Evolutionary conservation across 1,140 invertebrate genomes (phyloP).

Genomic region (Paracyclopina nana): DNA sequence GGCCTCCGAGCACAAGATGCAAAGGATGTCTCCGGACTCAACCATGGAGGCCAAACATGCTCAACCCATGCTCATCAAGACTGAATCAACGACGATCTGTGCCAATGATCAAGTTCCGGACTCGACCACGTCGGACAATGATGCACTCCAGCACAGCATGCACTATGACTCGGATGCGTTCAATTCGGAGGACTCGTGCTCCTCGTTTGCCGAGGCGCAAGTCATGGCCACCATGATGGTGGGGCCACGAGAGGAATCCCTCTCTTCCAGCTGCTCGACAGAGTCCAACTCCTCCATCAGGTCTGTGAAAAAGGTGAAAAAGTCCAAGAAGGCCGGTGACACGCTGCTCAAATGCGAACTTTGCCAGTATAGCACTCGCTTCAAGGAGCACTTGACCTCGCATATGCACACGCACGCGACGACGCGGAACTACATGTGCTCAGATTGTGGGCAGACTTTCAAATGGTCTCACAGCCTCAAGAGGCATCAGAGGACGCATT

Average conservation of each 20-base stretch:
- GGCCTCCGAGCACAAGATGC: no score
- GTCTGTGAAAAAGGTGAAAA: constrained; percentile 9
- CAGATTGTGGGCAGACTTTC: constrained; percentile 14
- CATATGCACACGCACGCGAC: constrained; percentile 14
- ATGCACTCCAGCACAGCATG: no score
- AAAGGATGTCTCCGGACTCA: constrained; percentile 5
- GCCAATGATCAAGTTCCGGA: not conserved
- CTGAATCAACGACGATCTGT: not conserved
- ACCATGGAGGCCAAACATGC: not conserved
- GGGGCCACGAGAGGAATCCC: not conserved
- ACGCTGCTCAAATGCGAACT: constrained; percentile 10
- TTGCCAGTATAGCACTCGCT: constrained; percentile 15
- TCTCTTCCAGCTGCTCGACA: not conserved
- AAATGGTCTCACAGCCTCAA: constrained; percentile 15
- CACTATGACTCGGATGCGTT: constrained; percentile 13
- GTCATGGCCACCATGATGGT: not conserved
- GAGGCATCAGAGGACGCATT: constrained; percentile 13
- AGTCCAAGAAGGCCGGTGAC: not conserved
- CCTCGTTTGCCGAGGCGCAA: not conserved
- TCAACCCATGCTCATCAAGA: not conserved
- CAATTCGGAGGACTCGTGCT: constrained; percentile 4
- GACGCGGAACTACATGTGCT: constrained; percentile 13
- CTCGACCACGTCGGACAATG: not conserved
- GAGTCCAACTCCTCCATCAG: not conserved
- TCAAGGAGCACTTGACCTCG: constrained; percentile 13